Base-by-base conservation (phyloP, 2,113 vertebrate genomes). In the Telmatochromis sp. region DNA sequence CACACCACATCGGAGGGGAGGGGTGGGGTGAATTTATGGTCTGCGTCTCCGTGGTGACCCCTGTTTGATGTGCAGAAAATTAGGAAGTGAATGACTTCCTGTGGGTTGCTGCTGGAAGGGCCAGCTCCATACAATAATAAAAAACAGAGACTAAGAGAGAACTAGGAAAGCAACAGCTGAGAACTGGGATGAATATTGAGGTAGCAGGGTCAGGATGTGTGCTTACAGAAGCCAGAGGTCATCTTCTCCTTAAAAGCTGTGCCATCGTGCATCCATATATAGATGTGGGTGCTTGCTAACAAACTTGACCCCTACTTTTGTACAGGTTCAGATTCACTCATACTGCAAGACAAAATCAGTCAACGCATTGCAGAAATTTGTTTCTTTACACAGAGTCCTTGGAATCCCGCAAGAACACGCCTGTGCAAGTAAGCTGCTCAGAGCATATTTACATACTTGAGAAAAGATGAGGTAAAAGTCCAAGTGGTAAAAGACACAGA, bases 51-150 rank as follows among this genome's bases (percentile, higher is more conserved):
- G 95, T 93, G 95, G 94, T 94, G 95, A 96, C 96, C 94, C 92
- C 95, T 95, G 96, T 97, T 98, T 97, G 97, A 97, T 97, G 97
- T 97, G 95, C 93, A 95, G 97, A 97, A 97, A 97, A 98, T 99
- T 97, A 97, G 95, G 96, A 97, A 96, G 96, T 97, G 97, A 98
- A 97, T 96, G 95, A 97, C 97, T 97, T 97, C 97, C 97, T 97
- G 96, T 97, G 96, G 95, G 95, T 91, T 95, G 93, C 92, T 95
- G 95, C 94, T 97, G 87, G 89, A 94, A 93, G 86, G 92, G 78
- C 86, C 75, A 89, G 87, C 86, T 88, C 83, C 84, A 90, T 89
- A 35, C 86, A 80, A 91, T 93, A 93, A 93, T 93, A 94, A 90
- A 93, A 94, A 93, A 85, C 89, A 93, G 87, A 91, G 83, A 68